Base-by-base conservation (phyloP, 2,113 vertebrate species). In the Ptychochromis oligacanthus region DNA sequence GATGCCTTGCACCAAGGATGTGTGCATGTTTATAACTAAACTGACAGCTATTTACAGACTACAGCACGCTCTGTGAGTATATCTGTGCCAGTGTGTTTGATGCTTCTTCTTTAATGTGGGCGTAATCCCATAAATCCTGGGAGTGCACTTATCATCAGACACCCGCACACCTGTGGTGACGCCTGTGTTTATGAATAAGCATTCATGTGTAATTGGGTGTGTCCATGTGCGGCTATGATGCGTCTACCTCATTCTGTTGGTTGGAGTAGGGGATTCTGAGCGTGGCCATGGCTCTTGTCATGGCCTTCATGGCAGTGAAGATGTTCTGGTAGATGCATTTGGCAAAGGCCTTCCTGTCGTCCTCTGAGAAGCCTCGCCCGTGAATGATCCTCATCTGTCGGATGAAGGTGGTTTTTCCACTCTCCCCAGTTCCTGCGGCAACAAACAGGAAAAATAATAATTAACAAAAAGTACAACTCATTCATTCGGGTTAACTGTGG, bases 381-480 rank as follows among this genome's bases (percentile, higher is more conserved):
- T 98, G 97, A 89, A 98, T 98, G 89, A 98, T 98, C 11, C 96
- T 95, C 97, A 98, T 97, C 87, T 98, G 97, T 65, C 97, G 96
- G 91, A 98, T 97, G 92, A 98, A 98, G 0, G 97, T 98, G 82
- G 97, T 98, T 91, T 98, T 98, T 0, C 97, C 97, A 2, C 97
- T 98, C 90, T 98, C 97, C 0, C 97, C 97, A 0, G 97, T 96
- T n/a, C 97, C 97, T 98, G 88, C 8, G 3, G 36, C n/a, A 40
- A 13, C 11, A 78, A 55, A 3, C 4, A 2, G 1, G 2, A 18
- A 3, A 64, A 52, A 28, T 6, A 10, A 70, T 6, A 75, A 43
- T 14, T 2, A 24, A 3, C 15, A 20, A 17, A 62, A 55, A 28
- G 43, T 38, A 49, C 5, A 28, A 70, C 28, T 52, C 17, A 6